Conservation (phyloP, 1,140 invertebrate species). For the Heliconius hewitsoni region DNA sequence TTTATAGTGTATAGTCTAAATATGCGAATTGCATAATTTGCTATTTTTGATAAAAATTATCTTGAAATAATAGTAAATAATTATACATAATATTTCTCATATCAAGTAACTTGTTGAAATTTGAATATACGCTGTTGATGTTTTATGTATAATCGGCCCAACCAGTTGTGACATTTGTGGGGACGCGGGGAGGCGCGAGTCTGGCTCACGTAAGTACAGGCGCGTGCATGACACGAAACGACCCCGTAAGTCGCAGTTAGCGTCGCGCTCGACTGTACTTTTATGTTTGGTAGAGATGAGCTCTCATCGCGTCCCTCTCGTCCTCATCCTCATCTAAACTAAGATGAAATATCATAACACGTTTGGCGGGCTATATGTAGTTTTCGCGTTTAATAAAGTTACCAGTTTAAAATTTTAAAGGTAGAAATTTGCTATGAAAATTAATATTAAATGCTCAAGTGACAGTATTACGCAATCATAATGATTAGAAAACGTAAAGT, state of each 20-base stretch:
- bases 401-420: neutral
- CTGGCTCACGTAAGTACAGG: too few species aligned
- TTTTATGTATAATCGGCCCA: neutral
- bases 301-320: too few species aligned
- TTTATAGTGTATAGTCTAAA: neutral
- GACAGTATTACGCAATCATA: neutral
- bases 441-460: neutral
- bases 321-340: too few species aligned
- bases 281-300: too few species aligned
- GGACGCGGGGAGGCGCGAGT: too few species aligned
- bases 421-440: neutral
- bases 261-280: too few species aligned
- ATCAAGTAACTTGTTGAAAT: neutral
- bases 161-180: too few species aligned
- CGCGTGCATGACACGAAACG: too few species aligned
- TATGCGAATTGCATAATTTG: neutral
- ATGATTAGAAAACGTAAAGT: neutral
- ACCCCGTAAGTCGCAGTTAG: too few species aligned
- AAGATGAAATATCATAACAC: too few species aligned
- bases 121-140: neutral
- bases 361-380: neutral
- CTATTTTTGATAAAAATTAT: conserved; percentile 12
- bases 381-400: neutral
- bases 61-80: neutral
- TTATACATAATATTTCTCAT: conserved; percentile 7